Percentiles rank a stretch among this genome's conserved stretches.
phyloP scores from a whole-genome alignment of 2,113 vertebrate genomes.

The Benitochromis conjunctus region DNA sequence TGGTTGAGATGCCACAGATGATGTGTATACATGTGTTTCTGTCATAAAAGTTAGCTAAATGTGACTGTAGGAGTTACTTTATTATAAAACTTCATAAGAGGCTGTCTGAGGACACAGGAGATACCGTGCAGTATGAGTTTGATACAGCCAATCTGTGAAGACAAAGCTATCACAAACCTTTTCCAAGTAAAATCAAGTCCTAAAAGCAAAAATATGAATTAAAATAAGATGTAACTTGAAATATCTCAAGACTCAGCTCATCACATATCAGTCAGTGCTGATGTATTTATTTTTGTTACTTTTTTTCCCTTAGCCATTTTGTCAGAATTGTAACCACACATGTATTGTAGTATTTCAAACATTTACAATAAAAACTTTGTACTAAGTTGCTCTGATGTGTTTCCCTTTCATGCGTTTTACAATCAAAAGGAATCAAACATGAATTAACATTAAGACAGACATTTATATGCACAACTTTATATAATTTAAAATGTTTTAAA shows the following conservation, averaged over 20 bases:
- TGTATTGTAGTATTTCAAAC: conserved; percentile 63
- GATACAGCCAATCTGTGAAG: conserved; percentile 11
- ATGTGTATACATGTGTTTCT: neutral
- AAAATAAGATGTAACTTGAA: neutral
- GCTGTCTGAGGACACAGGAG: neutral
- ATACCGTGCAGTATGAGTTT: conserved; percentile 10
- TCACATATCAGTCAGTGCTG: conserved; percentile 34
- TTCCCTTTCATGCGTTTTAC: neutral
- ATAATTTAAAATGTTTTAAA: neutral
- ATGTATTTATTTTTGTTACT: conserved; percentile 77
- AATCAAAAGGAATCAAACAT: neutral
- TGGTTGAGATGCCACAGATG: conserved; percentile 34
- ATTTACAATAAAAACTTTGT: conserved; percentile 76
- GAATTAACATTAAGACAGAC: neutral
- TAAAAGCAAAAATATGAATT: neutral
- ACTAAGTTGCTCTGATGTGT: neutral
- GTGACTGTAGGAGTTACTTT: neutral
- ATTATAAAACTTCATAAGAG: neutral
- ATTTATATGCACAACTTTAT: neutral
- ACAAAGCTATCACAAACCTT: neutral
- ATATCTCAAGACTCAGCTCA: neutral
- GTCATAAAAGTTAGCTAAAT: conserved; percentile 8
- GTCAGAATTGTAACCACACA: conserved; percentile 57
- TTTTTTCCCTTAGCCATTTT: conserved; percentile 36
- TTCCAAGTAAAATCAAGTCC: neutral